Conservation (phyloP, 35 echinoderm and acorn worm genomes). For the Patiria miniata region DNA sequence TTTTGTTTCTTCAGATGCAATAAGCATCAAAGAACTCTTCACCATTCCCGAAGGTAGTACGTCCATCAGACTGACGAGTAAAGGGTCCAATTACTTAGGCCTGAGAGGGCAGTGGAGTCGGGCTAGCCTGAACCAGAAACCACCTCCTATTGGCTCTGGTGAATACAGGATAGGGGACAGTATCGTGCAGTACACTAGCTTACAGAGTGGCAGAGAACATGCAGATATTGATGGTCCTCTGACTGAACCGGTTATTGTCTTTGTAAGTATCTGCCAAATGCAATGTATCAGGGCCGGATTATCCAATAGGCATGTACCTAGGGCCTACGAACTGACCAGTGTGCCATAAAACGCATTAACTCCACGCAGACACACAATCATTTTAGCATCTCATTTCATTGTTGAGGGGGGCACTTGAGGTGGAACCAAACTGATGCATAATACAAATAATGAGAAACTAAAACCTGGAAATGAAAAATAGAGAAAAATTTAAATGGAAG, state of each 20-base stretch:
- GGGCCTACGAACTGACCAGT: too few species aligned
- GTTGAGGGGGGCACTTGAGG: too few species aligned
- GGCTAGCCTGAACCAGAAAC: slow-evolving; percentile 41
- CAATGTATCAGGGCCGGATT: not conserved
- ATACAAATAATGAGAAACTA: too few species aligned
- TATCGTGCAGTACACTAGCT: slow-evolving; percentile 16
- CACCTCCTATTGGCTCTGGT: not conserved
- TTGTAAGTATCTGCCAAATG: slow-evolving; percentile 35
- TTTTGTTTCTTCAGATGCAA: not conserved
- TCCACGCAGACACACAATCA: too few species aligned
- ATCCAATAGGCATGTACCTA: too few species aligned
- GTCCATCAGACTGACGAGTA: slow-evolving; percentile 43
- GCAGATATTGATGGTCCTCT: slow-evolving; percentile 38
- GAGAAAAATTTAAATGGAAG: too few species aligned
- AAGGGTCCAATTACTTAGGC: slow-evolving; percentile 47
- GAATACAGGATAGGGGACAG: slow-evolving; percentile 37
- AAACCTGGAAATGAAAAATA: too few species aligned
- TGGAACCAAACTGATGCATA: too few species aligned
- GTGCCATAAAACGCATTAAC: too few species aligned
- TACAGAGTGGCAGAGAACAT: slow-evolving; percentile 61
- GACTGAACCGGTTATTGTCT: slow-evolving; percentile 34
- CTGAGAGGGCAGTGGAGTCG: slow-evolving; percentile 14
- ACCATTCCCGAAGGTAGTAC: slow-evolving; percentile 54
- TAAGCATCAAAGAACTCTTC: not conserved
- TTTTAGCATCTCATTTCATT: too few species aligned